Base-by-base conservation (phyloP, 2,113 vertebrate genomes). In the Hippocampus zosterae region DNA sequence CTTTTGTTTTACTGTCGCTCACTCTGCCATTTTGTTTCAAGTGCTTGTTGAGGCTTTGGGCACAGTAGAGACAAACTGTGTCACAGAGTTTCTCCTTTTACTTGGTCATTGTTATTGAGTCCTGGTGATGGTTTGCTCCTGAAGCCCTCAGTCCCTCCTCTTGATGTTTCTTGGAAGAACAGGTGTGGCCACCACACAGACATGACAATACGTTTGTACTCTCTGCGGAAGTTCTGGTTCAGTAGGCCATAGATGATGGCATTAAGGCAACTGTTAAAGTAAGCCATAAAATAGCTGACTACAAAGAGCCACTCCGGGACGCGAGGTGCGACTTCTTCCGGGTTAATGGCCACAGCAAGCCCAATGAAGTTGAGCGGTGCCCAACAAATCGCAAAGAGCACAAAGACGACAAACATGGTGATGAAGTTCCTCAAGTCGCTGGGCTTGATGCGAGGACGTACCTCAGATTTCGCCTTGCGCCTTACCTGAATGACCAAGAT, bases 31-130 rank as follows among this genome's bases (percentile, higher is more conserved):
- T 27, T 3, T 27, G 55, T 66, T 1, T 66, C 12, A 50, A 41
- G 41, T 59, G 18, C 68, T 56, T 11, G 23, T 67, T 68, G 70
- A 71, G 60, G 48, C 71, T 76, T 79, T 76, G 73, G 33, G 73
- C 67, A 71, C 73, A 56, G 50, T 23, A 50, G 41, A 66, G 53
- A 56, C 23, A 53, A 27, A 61, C 5, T 15, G 13, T 8, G n/a
- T 77, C 72, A 83, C 41, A 74, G 64, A 33, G 57, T 72, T 61
- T 80, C 81, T 70, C 69, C 77, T 60, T 75, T 77, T 13, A 59
- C 48, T 27, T 70, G 74, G 13, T 83, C 74, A 0, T 83, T 83
- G 40, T 83, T 83, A 8, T 83, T 83, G 27, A 83, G 69, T n/a
- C 77, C 81, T 1, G 77, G 81, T 0, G 81, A 83, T 11, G 74